Conservation (phyloP, 2,113 vertebrate species). For the Pyrgilauda ruficollis region DNA sequence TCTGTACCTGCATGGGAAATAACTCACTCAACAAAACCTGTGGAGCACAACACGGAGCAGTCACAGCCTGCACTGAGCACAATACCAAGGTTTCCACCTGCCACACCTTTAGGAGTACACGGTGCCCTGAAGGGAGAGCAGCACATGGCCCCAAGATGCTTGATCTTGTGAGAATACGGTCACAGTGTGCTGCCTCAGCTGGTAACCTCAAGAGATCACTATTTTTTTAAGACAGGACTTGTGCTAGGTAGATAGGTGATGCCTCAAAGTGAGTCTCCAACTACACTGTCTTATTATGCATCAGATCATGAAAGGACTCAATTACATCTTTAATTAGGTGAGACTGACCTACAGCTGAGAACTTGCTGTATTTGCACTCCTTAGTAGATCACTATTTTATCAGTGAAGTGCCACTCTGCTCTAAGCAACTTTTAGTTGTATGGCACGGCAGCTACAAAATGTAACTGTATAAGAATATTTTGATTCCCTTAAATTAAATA, state of each 20-base stretch:
- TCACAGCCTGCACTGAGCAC: background rate
- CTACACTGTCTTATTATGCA: background rate
- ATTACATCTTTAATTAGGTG: background rate
- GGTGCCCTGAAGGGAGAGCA: background rate
- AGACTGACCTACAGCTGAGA: background rate
- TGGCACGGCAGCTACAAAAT: background rate
- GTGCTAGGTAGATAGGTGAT: background rate
- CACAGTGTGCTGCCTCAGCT: fast-evolving
- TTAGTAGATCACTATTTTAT: background rate
- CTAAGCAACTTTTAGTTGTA: background rate
- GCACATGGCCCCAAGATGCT: background rate
- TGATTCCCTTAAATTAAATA: background rate
- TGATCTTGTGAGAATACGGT: background rate
- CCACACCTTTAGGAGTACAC: fast-evolving
- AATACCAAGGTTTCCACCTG: background rate
- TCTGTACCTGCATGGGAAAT: background rate
- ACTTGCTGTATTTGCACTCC: background rate
- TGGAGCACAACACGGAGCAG: background rate
- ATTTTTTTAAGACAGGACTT: background rate
- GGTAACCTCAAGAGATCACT: background rate
- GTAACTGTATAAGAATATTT: background rate
- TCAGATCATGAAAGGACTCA: background rate
- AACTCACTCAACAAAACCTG: background rate
- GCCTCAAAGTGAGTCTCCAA: background rate
- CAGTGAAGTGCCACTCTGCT: background rate